Base-by-base conservation (phyloP, 2,888 invertebrate genomes). In the Amphipoea lucens region DNA sequence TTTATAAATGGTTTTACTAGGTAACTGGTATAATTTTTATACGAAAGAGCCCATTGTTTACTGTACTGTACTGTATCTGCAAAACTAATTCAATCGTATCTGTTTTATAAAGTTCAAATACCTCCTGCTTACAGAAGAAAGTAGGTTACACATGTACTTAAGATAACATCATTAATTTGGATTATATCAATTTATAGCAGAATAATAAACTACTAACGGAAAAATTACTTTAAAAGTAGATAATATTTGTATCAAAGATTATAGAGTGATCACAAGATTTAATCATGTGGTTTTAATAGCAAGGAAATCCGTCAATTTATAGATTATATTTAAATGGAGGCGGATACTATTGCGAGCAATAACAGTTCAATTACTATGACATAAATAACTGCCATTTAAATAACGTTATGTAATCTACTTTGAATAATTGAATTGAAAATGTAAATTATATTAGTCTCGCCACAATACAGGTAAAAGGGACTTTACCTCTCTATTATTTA, bases 271-370 rank as follows among this genome's bases (percentile, higher is more conserved):
- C 1, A 45, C 23, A 42, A 48, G 40, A 29, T 29, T 57, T 23
- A 40, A 72, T 71, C 9, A 36, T 17, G 1, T 20, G 2, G 11
- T 20, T 48, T 70, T 40, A 1, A 0, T 51, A 29, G 6, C 23
- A 17, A 74, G 63, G 73, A 83, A 83, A 71, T 83, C 68, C 23
- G 23, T 36, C 0, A 65, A 42, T 45, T 4, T 0, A 40, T 75
- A 29, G 36, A 71, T 51, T 66, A 42, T 65, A 85, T 86, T 76
- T 42, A 20, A 79, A 83, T 74, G 0, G 57, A 83, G 54, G 67
- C 48, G 57, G 23, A 76, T 67, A 72, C 9, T 72, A 68, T 9
- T 65, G 62, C 20, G 23, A 54, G 17, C 45, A 57, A 54, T 82
- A 74, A 45, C n/a, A 74, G 57, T 70, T 65, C 14, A 63, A 63